These are phyloP conservation scores for Urophycis tenuis DNA, from an alignment of 2,797 vertebrate species.

Conservation along the genomic window DNA sequence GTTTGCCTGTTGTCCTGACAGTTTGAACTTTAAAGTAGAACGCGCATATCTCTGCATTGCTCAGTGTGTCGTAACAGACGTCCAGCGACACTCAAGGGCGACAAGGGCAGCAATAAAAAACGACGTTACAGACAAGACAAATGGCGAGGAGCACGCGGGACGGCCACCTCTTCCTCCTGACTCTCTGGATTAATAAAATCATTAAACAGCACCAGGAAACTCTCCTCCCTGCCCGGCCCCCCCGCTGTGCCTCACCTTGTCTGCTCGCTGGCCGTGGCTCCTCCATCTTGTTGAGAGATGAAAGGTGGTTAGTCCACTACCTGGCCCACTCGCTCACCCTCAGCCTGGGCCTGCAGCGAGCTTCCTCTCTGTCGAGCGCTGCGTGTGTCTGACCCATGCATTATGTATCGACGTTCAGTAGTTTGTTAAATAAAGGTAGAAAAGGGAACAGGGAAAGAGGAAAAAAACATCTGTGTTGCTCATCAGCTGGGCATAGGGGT, in stretches of 20 bases:
- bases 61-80: background rate
- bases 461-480: too few relatives aligned
- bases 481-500: too few relatives aligned
- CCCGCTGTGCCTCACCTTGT: constrained; percentile 65
- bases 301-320: constrained; percentile 45
- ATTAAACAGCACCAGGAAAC: constrained; percentile 64
- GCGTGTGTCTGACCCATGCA: background rate
- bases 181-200: constrained; percentile 66
- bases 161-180: constrained; percentile 44
- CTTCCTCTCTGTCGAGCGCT: too few relatives aligned
- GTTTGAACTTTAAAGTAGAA: background rate
- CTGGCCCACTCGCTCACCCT: constrained; percentile 32
- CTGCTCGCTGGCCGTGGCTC: constrained; percentile 52
- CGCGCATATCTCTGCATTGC: background rate
- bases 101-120: constrained; percentile 19
- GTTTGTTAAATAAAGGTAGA: too few relatives aligned
- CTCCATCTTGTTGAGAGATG: constrained; percentile 70
- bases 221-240: constrained; percentile 52
- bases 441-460: too few relatives aligned
- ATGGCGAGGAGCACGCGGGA: constrained; percentile 43
- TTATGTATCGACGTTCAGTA: too few relatives aligned
- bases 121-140: constrained; percentile 45
- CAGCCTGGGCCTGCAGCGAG: constrained; percentile 18
- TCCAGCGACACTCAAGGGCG: background rate
- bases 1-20: too few relatives aligned